Evolutionary conservation across 2,797 vertebrate genomes (phyloP).

Genomic region (Pangasius krempfi): DNA sequence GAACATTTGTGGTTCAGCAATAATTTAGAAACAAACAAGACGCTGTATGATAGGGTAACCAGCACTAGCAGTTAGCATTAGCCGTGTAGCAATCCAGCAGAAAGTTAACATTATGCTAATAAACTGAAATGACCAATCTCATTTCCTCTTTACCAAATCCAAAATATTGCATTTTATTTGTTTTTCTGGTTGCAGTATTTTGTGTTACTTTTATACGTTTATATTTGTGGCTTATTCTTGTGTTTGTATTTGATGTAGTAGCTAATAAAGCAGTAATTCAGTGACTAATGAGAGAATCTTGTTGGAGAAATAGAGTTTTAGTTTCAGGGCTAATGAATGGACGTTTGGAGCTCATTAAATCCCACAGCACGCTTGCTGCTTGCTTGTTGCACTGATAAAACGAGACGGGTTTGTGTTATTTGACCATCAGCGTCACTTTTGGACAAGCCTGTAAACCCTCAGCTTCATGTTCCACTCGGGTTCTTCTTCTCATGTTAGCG

Average conservation of each 20-base stretch:
- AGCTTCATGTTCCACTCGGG: neutral
- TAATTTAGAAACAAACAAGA: neutral
- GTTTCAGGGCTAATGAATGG: constrained; percentile 4
- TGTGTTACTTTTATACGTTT: neutral
- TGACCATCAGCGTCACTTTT: neutral
- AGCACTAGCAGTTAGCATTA: neutral
- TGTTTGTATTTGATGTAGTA: neutral
- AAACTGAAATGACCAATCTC: neutral
- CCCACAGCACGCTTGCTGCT: no score
- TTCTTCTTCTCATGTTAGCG: neutral
- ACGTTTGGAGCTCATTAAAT: neutral
- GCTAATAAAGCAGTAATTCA: neutral
- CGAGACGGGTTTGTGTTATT: neutral
- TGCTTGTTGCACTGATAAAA: neutral
- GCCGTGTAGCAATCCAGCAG: neutral
- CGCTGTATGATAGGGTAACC: neutral
- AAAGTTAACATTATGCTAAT: neutral
- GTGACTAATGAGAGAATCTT: neutral
- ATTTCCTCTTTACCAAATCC: neutral
- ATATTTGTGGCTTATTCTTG: neutral
- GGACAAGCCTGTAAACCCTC: neutral
- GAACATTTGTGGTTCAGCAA: neutral
- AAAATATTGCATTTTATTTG: neutral
- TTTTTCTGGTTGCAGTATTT: neutral
- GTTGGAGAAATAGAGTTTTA: neutral